Base-by-base conservation (phyloP, 2,888 invertebrate species). In the Cerastis leucographa region DNA sequence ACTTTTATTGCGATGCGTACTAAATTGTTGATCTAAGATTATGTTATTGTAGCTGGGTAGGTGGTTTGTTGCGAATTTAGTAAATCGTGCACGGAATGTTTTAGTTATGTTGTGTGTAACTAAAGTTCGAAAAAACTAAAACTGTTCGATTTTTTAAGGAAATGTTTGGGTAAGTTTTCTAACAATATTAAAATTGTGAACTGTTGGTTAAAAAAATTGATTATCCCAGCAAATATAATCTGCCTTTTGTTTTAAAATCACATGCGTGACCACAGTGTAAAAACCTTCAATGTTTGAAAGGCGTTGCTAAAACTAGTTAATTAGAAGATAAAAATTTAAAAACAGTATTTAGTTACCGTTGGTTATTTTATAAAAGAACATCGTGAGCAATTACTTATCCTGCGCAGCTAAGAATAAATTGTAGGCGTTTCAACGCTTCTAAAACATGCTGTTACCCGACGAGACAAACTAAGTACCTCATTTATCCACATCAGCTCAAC, bases 21-120 rank as follows among this genome's bases (percentile, higher is more conserved):
- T 70, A 85, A 87, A 86, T 87, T 79, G 82, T 87, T 87, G 85
- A 78, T 84, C 76, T 78, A 51, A 87, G 85, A 87, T 87, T 85
- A 85, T 68, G 74, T 71, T 83, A 70, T 70, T 77, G 72, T 83
- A 54, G 64, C n/a, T 74, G 19, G n/a, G 59, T 64, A 56, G 74
- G 59, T 73, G 74, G 59, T 73, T 78, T 77, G 77, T 74, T 51
- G 85, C 64, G 73, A 61, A 71, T 69, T 79, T 73, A 71, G 81
- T 75, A 66, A 71, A 72, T 56, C 87, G 83, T 79, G 83, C 75
- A 71, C 69, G 44, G 84, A 78, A 87, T 79, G 44, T 65, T 80
- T 75, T 75, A 72, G 71, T 85, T 70, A 46, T 51, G 56, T 35
- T 59, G 40, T 40, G 17, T 12, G 49, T n/a, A 59, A 25, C 0